These are phyloP conservation scores for Lycaon pictus DNA, from an alignment of 2,113 vertebrate genomes.

Conservation along the genomic window DNA sequence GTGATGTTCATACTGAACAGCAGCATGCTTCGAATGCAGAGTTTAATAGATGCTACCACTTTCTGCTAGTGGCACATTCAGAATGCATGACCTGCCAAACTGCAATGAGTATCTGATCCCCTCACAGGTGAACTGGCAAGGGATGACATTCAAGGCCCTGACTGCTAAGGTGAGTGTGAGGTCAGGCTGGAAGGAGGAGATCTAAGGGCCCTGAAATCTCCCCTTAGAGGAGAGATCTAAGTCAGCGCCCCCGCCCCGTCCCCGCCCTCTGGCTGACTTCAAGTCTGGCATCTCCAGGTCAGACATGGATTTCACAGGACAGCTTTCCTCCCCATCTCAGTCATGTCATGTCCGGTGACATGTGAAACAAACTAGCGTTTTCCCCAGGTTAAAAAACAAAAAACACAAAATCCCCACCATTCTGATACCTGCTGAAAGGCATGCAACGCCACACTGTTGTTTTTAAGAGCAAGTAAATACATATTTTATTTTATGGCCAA, in stretches of 20 bases:
- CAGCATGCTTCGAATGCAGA: not conserved
- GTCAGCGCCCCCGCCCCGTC: too few relatives aligned
- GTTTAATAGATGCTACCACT: not conserved
- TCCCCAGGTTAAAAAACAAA: not conserved
- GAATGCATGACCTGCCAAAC: not conserved
- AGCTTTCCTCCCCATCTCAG: not conserved
- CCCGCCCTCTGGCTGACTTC: not conserved
- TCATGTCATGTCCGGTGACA: not conserved
- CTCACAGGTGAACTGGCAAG: slow-evolving; percentile 27
- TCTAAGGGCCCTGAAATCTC: slow-evolving; percentile 63
- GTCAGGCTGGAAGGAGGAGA: slow-evolving; percentile 47
- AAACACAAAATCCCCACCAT: not conserved
- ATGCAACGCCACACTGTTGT: slow-evolving; percentile 1
- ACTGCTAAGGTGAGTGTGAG: slow-evolving; percentile 48
- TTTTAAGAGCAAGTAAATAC: slow-evolving; percentile 54
- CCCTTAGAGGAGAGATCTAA: too few relatives aligned
- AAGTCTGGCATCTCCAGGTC: slow-evolving; percentile 39
- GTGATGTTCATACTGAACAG: not conserved
- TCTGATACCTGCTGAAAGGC: slow-evolving; percentile 49
- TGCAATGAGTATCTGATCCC: slow-evolving; percentile 27
- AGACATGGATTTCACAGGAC: not conserved
- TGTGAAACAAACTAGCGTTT: slow-evolving; percentile 29
- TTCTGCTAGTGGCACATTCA: not conserved
- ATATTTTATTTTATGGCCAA: slow-evolving; percentile 30
- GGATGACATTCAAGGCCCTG: slow-evolving; percentile 15